Percentiles rank a stretch among this genome's conserved stretches.
phyloP scores from a whole-genome alignment of 2,797 vertebrate species.

The Phataginus tetradactyla region DNA sequence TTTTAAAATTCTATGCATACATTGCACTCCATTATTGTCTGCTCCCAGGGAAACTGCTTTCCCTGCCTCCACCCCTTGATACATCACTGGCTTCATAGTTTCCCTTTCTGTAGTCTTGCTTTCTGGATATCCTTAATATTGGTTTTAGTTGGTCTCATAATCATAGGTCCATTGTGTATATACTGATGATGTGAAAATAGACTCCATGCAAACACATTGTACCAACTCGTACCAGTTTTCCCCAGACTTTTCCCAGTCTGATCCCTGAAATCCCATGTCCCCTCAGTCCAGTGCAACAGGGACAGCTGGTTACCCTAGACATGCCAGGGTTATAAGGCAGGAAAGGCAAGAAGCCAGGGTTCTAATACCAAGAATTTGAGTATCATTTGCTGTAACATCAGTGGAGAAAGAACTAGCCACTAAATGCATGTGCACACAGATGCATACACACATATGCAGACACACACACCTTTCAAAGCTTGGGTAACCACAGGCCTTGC shows the following conservation, averaged over 20 bases:
- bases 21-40: not conserved
- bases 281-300: not conserved
- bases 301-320: not conserved
- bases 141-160: not conserved
- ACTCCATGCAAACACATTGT: not conserved
- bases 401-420: not conserved
- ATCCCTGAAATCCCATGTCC: not conserved
- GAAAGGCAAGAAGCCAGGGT: not conserved
- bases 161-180: not conserved
- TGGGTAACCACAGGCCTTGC: not conserved
- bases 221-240: not conserved
- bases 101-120: not conserved
- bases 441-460: not conserved
- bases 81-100: not conserved
- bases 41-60: too few species aligned
- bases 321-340: not conserved
- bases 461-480: not conserved
- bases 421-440: not conserved
- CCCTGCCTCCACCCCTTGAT: too few species aligned
- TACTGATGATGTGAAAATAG: not conserved
- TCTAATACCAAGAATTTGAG: not conserved
- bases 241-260: not conserved
- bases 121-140: not conserved
- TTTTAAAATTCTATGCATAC: not conserved
- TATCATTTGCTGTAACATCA: not conserved